Base-by-base conservation (phyloP, 2,888 invertebrate species). In the Thera obeliscata region DNA sequence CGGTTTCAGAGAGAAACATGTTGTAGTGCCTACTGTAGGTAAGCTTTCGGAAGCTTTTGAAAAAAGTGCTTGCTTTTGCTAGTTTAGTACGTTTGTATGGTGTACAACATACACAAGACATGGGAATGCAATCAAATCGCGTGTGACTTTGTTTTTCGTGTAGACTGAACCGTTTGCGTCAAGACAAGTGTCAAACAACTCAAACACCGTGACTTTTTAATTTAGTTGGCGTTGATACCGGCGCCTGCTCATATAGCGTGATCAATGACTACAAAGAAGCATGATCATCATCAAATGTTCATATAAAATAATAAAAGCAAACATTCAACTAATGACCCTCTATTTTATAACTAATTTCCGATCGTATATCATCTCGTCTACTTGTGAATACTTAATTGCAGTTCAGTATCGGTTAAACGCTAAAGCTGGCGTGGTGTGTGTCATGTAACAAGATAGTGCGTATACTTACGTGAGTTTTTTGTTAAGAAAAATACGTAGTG, bases 351-450 rank as follows among this genome's bases (percentile, higher is more conserved):
- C 67, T 70, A 84, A 82, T 80, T 82, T 79, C 77, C 83, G 80
- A 83, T 81, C 80, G 76, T 75, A 63, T 59, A 88, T 91, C 91
- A 92, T 92, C 91, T 89, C 84, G 78, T 80, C 86, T 41, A 84
- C 82, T 79, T 80, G 79, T 78, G 76, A 81, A 82, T 81, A 85
- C 74, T 86, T 86, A 82, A 62, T 82, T 82, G 84, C 82, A 86
- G 86, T 87, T 86, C 86, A 92, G 91, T 92, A 85, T 84, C 84
- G 77, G 78, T 81, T 84, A 80, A 81, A 85, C 86, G 76, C 74
- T 82, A 80, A 84, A 81, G 75, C 85, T 79, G 84, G 77, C 80
- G 78, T 79, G 87, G 85, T 85, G 91, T 74, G 67, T 74, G 72
- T 70, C 74, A 48, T 74, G 73, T 70, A 75, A 38, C 69, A 72